phyloP scores from a whole-genome alignment of 1,140 invertebrate genomes.

The Aphelenchoides avenae region DNA sequence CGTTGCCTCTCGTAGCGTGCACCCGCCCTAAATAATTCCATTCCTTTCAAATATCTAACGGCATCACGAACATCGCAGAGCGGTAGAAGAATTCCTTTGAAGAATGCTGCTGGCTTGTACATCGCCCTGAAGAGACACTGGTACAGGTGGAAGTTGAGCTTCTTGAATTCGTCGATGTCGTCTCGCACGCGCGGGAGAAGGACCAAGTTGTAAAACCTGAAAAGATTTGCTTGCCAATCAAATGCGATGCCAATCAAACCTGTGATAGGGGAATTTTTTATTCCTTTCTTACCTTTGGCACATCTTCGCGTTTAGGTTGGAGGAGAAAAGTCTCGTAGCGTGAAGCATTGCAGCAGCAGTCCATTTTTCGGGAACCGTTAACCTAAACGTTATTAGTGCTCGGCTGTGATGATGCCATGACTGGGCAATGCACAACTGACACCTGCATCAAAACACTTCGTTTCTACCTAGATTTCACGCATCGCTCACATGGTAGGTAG shows the following conservation, averaged over 20 bases:
- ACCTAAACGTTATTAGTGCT: conserved; percentile 33
- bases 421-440: too few species aligned
- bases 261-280: too few species aligned
- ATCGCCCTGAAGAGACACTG: conserved; percentile 85
- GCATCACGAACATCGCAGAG: conserved; percentile 71
- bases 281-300: conserved; percentile 80
- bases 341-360: conserved; percentile 89
- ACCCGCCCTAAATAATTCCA: conserved; percentile 70
- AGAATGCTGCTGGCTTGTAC: conserved; percentile 96
- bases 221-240: conserved; percentile 29
- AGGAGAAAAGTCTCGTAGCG: conserved; percentile 88
- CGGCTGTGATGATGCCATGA: too few species aligned
- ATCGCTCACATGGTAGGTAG: too few species aligned
- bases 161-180: conserved; percentile 88
- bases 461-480: too few species aligned
- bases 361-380: conserved; percentile 67
- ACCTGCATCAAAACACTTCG: too few species aligned
- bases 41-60: not conserved
- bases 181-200: conserved; percentile 81
- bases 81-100: conserved; percentile 91
- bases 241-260: too few species aligned
- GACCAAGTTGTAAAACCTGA: conserved; percentile 70
- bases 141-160: conserved; percentile 92
- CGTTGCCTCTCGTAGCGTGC: conserved; percentile 87
- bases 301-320: conserved; percentile 91